Base-by-base conservation (phyloP, 2,888 invertebrate genomes). In the Mongoloraphidia duomilia region DNA sequence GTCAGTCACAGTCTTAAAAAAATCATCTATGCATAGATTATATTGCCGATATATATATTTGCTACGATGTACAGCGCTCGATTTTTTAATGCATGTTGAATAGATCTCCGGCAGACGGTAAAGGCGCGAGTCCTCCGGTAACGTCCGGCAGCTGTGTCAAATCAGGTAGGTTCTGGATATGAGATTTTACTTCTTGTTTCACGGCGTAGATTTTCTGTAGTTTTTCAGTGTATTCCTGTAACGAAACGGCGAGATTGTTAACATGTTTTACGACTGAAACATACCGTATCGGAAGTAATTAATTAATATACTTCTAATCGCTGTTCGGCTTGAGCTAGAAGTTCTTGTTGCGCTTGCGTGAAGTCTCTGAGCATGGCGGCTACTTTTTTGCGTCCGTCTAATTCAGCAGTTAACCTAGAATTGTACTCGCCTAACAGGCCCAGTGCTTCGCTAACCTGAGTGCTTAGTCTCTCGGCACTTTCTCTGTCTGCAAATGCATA, bases 51-150 rank as follows among this genome's bases (percentile, higher is more conserved):
- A 26, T 6, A 26, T 6, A 3, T 26, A 26, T 26, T 26, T 26
- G 6, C 26, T 26, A 26, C 26, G 26, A 26, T 6, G 26, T 26
- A 26, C 26, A 1, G 26, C 26, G 26, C 26, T 13, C n/a, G 14
- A 35, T 11, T 26, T 36, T 12, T 26, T 26, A 67, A 57, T 75
- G 74, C 57, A 87, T 66, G 68, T 80, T 89, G 69, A 96, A 96
- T 39, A 96, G 77, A 70, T 96, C 94, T 2, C 94, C 94, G 37
- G 94, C 94, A 4, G 94, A 93, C 37, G 95, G 95, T 54, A 96
- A 70, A 0, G 96, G 95, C 35, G 92, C 90, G 38, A 95, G 70
- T 9, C 92, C 92, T 14, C 91, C 92, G 0, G 91, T 92, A 1
- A 94, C 90, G 61, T 92, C 90, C 0, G 95, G 95, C 48, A 95